phyloP scores from a whole-genome alignment of 2,797 vertebrate genomes.

The Chelon labrosus region DNA sequence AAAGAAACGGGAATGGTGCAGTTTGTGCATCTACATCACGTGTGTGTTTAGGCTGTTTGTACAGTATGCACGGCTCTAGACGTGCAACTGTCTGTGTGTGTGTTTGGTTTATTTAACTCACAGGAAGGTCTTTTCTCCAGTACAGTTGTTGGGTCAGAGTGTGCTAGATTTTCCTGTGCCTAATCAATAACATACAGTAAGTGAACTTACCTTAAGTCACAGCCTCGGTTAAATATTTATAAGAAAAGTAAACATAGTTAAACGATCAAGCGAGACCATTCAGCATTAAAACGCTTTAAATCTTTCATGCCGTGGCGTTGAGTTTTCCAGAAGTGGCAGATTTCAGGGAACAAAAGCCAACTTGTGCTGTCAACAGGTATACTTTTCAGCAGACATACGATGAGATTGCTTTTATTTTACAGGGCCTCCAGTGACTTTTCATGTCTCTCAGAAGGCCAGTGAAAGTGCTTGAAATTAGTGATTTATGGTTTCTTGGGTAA shows the following conservation, averaged over 20 bases:
- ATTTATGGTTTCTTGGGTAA: neutral
- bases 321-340: neutral
- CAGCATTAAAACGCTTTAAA: too few relatives aligned
- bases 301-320: neutral
- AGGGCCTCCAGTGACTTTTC: neutral
- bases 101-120: conserved; percentile 5
- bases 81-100: conserved; percentile 4
- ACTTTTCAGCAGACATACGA: neutral
- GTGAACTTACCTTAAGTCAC: conserved; percentile 3
- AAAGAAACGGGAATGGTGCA: neutral
- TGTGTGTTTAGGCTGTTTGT: neutral
- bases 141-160: conserved; percentile 4
- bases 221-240: neutral
- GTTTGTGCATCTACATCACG: neutral
- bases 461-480: neutral
- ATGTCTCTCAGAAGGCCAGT: neutral
- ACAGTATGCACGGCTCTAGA: too few relatives aligned
- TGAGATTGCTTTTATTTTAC: neutral
- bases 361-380: conserved; percentile 1
- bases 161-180: neutral
- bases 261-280: too few relatives aligned
- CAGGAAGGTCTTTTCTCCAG: neutral
- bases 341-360: neutral
- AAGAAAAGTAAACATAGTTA: neutral
- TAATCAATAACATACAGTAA: conserved; percentile 26